These are phyloP conservation scores for Etheostoma nigrum DNA, from an alignment of 2,797 vertebrate species.

Conservation along the genomic window DNA sequence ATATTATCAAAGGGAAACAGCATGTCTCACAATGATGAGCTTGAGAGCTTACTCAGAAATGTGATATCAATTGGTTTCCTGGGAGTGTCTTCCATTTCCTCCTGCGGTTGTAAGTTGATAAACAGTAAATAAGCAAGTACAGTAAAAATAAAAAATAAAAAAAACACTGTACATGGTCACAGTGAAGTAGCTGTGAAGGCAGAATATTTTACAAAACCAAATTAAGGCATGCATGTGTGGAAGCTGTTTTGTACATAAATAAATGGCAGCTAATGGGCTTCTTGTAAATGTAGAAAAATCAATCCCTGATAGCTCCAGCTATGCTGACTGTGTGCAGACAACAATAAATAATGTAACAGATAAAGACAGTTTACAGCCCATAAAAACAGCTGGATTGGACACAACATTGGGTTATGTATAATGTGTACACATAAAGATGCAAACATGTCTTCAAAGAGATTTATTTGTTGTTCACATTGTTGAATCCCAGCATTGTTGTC, in stretches of 20 bases:
- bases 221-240: not conserved
- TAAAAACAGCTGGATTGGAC: not conserved
- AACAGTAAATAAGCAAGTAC: not conserved
- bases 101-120: conserved; percentile 18
- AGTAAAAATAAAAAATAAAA: conserved; percentile 15
- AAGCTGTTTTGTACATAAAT: conserved; percentile 2
- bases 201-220: conserved; percentile 5
- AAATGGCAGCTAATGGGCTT: conserved; percentile 30
- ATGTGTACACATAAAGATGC: not conserved
- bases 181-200: not conserved
- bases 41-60: conserved; percentile 25
- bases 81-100: conserved; percentile 30
- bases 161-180: not conserved
- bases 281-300: conserved; percentile 35
- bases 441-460: not conserved
- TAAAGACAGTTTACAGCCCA: not conserved
- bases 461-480: not conserved
- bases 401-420: conserved; percentile 1
- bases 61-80: conserved; percentile 35
- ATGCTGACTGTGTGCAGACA: conserved; percentile 31
- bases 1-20: conserved; percentile 17
- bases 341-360: conserved; percentile 15
- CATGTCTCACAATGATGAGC: conserved; percentile 9
- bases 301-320: conserved; percentile 14
- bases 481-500: not conserved